phyloP scores from a whole-genome alignment of 2,113 vertebrate species.

The Dryoscopus gambensis region DNA sequence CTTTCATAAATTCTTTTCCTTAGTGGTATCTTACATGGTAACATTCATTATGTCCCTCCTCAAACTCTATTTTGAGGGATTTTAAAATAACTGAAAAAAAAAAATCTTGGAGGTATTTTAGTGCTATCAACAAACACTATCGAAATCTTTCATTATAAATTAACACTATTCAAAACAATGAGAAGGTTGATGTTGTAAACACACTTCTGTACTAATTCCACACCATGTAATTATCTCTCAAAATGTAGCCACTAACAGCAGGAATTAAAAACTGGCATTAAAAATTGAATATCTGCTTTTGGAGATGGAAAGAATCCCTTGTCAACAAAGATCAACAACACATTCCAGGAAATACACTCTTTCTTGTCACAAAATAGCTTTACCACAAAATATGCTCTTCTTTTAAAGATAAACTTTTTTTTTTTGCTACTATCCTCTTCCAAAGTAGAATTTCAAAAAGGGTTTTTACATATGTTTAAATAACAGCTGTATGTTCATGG shows the following conservation, averaged over 20 bases:
- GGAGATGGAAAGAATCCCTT: not conserved
- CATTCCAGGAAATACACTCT: not conserved
- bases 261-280: constrained; percentile 16
- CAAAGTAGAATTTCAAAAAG: not conserved
- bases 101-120: not conserved
- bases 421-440: not conserved
- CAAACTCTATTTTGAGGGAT: not conserved
- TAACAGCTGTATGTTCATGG: not conserved
- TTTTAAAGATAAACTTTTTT: not conserved
- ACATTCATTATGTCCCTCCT: not conserved
- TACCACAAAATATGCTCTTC: not conserved
- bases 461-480: not conserved
- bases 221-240: constrained; percentile 15
- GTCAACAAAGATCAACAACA: not conserved
- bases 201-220: constrained; percentile 28
- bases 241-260: not conserved
- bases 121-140: not conserved
- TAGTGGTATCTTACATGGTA: not conserved
- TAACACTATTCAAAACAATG: constrained; percentile 23
- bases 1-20: not conserved
- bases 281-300: not conserved
- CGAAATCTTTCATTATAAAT: constrained; percentile 6
- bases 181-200: constrained; percentile 14
- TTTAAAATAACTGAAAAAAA: not conserved
- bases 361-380: not conserved